Evolutionary conservation across 2,888 invertebrate species (phyloP).

Genomic region (Metacarcinus magister): DNA sequence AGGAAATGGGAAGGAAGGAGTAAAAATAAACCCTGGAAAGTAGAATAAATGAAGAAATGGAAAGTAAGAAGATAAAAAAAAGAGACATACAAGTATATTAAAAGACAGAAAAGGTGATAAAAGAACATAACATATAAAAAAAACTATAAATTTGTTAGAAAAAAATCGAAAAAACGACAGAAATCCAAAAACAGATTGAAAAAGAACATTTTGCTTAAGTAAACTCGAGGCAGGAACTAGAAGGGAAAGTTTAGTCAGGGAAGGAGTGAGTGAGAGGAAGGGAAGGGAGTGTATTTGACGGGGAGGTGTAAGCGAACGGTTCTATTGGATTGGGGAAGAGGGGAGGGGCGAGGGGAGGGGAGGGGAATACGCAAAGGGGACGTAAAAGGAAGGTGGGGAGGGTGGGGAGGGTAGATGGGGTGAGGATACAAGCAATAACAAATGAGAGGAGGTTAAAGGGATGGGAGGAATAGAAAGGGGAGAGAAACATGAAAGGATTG

Average conservation of each 20-base stretch:
- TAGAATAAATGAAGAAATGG: background rate
- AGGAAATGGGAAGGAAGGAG: background rate
- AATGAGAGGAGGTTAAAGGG: background rate
- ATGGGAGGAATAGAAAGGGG: background rate
- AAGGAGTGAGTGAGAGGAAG: background rate
- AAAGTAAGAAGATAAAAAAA: background rate
- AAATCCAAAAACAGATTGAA: too few species aligned
- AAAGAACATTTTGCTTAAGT: too few species aligned
- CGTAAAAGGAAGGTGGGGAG: too few species aligned
- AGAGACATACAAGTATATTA: background rate
- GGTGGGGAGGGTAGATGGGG: too few species aligned
- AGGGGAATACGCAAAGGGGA: too few species aligned
- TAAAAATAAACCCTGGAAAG: background rate
- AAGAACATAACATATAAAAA: background rate
- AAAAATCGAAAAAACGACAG: too few species aligned
- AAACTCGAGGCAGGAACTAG: too few species aligned
- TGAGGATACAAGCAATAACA: background rate
- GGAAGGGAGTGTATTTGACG: background rate
- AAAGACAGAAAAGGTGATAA: background rate
- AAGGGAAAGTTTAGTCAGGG: background rate
- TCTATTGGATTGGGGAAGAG: background rate
- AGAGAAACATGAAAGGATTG: background rate
- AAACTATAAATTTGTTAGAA: too few species aligned
- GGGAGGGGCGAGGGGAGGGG: background rate
- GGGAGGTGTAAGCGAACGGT: background rate